Base-by-base conservation (phyloP, 2,113 vertebrate genomes). In the Lampris incognitus region DNA sequence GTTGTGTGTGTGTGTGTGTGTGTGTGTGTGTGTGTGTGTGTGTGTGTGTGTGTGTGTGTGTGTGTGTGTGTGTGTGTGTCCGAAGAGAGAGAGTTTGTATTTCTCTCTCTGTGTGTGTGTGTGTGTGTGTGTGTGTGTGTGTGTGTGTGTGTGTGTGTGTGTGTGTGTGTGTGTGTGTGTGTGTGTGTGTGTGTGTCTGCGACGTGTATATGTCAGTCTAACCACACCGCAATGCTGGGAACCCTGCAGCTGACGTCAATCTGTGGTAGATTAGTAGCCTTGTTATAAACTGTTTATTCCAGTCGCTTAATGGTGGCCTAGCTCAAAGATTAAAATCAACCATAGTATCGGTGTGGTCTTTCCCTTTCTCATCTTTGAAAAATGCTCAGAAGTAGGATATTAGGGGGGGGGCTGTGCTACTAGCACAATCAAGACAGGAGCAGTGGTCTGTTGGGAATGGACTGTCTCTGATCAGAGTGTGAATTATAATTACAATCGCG, bases 261-360 rank as follows among this genome's bases (percentile, higher is more conserved):
- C 68, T 81, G 85, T 83, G 87, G 91, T 83, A 91, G 84, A 91
- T 92, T 85, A 90, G 87, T 78, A 87, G 81, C 74, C 75, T 44
- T 74, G 76, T 84, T 85, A 74, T 76, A 88, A 84, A 82, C 74
- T 82, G 79, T 86, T 87, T 79, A 82, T 89, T 87, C 87, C 71
- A 85, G 85, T 72, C 83, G 87, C 79, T 88, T 85, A 91, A 88
- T 89, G 81, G 86, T 58, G 81, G 85, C 83, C 83, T 77, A 76
- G 79, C 58, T 73, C 73, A 82, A 84, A 84, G 74, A 76, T 69
- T 67, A 69, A 13, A 24, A 24, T 24, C 24, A 24, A 24, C 24
- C 24, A 24, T 24, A 24, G 24, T 24, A 24, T 24, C 24, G 24
- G 24, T 24, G 24, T 24, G 24, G 24, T 24, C 24, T 24, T 24